Evolutionary conservation across 1,140 invertebrate genomes (phyloP).

Genomic region (Helicoverpa zea): DNA sequence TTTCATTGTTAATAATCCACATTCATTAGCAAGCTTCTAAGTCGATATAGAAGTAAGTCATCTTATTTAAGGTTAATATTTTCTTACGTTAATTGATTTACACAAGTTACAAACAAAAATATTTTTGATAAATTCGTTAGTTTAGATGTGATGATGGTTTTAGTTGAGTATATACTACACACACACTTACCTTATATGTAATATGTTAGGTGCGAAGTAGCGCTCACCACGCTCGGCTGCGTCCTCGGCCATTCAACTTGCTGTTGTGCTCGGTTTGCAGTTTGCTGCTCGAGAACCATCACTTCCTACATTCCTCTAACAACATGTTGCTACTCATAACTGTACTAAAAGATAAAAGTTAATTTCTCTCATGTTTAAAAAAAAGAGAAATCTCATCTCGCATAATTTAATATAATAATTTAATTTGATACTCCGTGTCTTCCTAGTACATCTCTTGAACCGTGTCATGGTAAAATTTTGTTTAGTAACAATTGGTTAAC

Average conservation of each 20-base stretch:
- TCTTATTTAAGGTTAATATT: conserved; percentile 20
- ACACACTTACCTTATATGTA: conserved; percentile 24
- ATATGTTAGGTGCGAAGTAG: conserved; percentile 66
- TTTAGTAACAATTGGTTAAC: no score
- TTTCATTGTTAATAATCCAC: conserved; percentile 73
- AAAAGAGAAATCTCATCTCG: conserved; percentile 6
- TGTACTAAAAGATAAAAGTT: conserved; percentile 25
- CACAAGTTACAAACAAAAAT: no score
- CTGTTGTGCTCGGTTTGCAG: conserved; percentile 71
- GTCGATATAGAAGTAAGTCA: conserved; percentile 58
- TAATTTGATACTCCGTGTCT: not conserved
- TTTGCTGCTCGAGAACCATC: conserved; percentile 73
- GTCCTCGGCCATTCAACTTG: conserved; percentile 80
- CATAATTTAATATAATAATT: conserved; percentile 24
- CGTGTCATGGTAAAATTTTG: no score
- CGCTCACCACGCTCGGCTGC: conserved; percentile 74
- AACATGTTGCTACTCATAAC: conserved; percentile 45
- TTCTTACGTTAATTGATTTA: conserved; percentile 8
- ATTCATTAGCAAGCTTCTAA: conserved; percentile 66
- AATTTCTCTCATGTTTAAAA: conserved; percentile 11
- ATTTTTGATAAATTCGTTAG: not conserved
- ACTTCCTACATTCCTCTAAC: conserved; percentile 71
- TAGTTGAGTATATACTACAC: not conserved
- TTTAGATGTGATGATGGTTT: conserved; percentile 13
- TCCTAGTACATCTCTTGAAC: no score